Evolutionary conservation across 1,140 invertebrate genomes (phyloP), one percentile per base, ranked within the genome.

Genomic region (Andrena cerasifolii): DNA sequence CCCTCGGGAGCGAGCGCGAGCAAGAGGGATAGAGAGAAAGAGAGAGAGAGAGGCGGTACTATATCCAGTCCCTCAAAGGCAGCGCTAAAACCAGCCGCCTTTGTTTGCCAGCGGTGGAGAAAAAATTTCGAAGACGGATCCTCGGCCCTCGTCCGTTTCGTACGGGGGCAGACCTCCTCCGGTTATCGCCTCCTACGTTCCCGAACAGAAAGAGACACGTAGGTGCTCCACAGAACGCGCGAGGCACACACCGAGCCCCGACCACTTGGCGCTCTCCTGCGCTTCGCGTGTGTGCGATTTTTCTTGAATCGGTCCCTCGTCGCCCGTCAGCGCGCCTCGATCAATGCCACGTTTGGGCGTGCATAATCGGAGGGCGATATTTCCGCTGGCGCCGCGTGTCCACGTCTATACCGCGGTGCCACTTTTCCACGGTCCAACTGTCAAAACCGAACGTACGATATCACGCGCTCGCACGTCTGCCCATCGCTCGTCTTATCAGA

Each of bases 401-500:
- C 43, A 28, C 18, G 31, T 28, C 16, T 2, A 1, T 36, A 24
- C 16, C 18, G 53, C 12, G 8, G 3, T 51, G 26, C n/a, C 47
- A 21, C 54, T 47, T 12, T 21, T 33, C 66, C 18, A 63, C 24
- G 24, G 31, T 51, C 43, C 61, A 87, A 67, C 84, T 88, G 86
- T 88, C 87, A 87, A 87, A 58, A 58, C 43, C 26, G 61, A 77
- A 58, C 65, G 78, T 78, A 74, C 65, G 78, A 72, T 40, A 40
- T 85, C 81, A 82, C 79, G 67, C 79, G 82, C 86, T 74, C 80
- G 76, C 82, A 83, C 82, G 72, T 78, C 67, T 78, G 86, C 84
- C 84, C 86, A 86, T 89, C 86, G 85, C 82, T 85, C 76, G 80
- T 87, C 83, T 90, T 89, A 89, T 89, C 86, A 87, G 85, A 71